These are phyloP conservation scores for Akabosia matsudoensis DNA, from an alignment of 1,140 invertebrate species.

Conservation along the genomic window DNA sequence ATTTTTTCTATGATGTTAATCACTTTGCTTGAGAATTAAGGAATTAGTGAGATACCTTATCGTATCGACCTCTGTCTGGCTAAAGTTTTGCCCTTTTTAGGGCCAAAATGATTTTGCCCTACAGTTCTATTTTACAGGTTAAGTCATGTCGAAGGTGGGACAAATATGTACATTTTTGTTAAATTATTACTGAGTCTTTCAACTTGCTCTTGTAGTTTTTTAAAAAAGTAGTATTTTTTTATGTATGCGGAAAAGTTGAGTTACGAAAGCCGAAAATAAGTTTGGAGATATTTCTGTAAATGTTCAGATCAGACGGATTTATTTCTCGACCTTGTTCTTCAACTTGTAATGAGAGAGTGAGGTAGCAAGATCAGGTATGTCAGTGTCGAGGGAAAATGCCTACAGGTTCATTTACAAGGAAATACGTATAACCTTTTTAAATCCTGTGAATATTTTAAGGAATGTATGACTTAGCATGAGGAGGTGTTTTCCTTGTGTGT, in stretches of 20 bases:
- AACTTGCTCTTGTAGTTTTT: not conserved
- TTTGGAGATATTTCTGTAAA: not conserved
- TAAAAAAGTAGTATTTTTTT: not conserved
- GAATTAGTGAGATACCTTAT: not conserved
- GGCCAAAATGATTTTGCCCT: no score
- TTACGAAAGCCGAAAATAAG: not conserved
- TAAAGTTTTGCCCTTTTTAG: not conserved
- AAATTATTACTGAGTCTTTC: conserved; percentile 5
- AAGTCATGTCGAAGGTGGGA: conserved; percentile 21
- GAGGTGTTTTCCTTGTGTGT: not conserved
- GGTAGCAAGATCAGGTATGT: not conserved
- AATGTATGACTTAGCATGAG: not conserved
- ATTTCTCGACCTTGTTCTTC: conserved; percentile 17
- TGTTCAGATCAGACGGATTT: conserved; percentile 14
- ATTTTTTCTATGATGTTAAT: conserved; percentile 13
- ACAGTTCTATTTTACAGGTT: no score
- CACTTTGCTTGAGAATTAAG: not conserved
- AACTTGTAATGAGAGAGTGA: not conserved
- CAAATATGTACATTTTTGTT: conserved; percentile 20
- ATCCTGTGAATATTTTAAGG: conserved; percentile 9
- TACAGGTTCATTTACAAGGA: not conserved
- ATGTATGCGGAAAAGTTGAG: conserved; percentile 1
- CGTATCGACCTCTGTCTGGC: not conserved
- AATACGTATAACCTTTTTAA: not conserved
- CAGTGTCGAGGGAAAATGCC: not conserved